Evolutionary conservation across 2,888 invertebrate genomes (phyloP).

Genomic region (Dexiosoma caninum): DNA sequence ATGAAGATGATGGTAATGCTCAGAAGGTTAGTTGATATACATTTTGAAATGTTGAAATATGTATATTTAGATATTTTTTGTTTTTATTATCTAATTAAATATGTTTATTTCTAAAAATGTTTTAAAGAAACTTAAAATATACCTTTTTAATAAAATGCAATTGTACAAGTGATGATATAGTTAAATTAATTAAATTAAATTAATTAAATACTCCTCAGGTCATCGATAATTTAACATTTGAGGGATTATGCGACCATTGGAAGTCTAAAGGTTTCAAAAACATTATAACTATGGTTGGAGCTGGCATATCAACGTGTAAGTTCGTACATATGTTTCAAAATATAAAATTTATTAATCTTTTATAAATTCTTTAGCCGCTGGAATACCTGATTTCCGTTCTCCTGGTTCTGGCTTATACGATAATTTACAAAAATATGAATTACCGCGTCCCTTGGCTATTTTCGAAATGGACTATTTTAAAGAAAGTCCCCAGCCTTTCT

Average conservation of each 20-base stretch:
- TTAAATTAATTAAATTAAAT: too few species aligned
- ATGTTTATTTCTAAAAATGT: too few species aligned
- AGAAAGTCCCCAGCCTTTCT: constrained; percentile 95
- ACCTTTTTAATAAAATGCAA: too few species aligned
- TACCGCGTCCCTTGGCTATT: constrained; percentile 94
- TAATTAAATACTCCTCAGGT: constrained; percentile 77
- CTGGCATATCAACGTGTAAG: constrained; percentile 97
- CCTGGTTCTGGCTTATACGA: constrained; percentile 94
- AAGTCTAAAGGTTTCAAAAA: constrained; percentile 87
- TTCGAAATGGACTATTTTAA: constrained; percentile 94
- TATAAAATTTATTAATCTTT: constrained; percentile 1
- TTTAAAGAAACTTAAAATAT: too few species aligned
- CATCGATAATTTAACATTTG: constrained; percentile 84
- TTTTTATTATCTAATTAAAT: too few species aligned
- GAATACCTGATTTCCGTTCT: constrained; percentile 97
- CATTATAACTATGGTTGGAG: constrained; percentile 95
- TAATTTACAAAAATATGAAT: constrained; percentile 92
- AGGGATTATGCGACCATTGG: constrained; percentile 89
- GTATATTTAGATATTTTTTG: too few species aligned
- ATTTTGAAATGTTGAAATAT: not conserved
- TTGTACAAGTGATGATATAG: too few species aligned
- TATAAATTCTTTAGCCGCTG: constrained; percentile 77
- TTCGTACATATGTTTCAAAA: constrained; percentile 62
- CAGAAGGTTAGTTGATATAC: constrained; percentile 64
- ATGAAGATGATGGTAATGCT: constrained; percentile 61